Percentiles rank a stretch among this genome's conserved stretches.
Conservation (phyloP, 2,888 invertebrate genomes). For the Arge pagana region DNA sequence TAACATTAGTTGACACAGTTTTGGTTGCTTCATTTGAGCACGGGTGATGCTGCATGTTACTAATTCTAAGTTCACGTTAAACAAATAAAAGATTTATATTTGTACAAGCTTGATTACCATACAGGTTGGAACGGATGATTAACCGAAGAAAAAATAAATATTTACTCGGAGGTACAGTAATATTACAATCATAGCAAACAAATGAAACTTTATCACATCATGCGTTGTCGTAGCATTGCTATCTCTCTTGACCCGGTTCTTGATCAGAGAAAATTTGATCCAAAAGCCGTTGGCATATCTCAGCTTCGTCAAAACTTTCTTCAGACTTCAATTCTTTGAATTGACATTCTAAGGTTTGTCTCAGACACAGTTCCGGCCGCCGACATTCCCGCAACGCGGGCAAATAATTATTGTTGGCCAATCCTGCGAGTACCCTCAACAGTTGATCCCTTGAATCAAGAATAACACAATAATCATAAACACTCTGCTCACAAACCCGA, state of each 20-base stretch:
- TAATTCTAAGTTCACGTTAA: too few relatives aligned
- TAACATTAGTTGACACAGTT: too few relatives aligned
- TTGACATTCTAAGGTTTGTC: conserved; percentile 45
- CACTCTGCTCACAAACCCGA: background rate
- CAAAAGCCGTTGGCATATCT: conserved; percentile 43
- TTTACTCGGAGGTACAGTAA: background rate
- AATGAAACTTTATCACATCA: conserved; percentile 1
- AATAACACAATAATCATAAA: conserved; percentile 14
- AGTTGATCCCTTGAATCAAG: conserved; percentile 45
- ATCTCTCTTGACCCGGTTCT: conserved; percentile 47
- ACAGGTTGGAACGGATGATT: background rate
- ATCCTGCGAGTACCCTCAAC: conserved; percentile 44
- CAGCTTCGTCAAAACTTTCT: conserved; percentile 45
- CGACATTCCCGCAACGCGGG: conserved; percentile 51
- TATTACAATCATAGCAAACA: conserved; percentile 4
- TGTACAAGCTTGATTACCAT: background rate
- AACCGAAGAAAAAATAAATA: conserved; percentile 8
- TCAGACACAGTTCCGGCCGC: conserved; percentile 46
- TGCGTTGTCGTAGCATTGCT: conserved; percentile 18
- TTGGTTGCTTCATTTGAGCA: too few relatives aligned
- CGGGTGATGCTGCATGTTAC: too few relatives aligned
- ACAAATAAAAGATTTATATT: too few relatives aligned
- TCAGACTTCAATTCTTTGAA: conserved; percentile 44
- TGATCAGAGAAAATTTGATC: conserved; percentile 47
- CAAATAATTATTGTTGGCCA: conserved; percentile 45